phyloP scores from a whole-genome alignment of 2,888 invertebrate species.

The Caenorhabditis auriculariae region DNA sequence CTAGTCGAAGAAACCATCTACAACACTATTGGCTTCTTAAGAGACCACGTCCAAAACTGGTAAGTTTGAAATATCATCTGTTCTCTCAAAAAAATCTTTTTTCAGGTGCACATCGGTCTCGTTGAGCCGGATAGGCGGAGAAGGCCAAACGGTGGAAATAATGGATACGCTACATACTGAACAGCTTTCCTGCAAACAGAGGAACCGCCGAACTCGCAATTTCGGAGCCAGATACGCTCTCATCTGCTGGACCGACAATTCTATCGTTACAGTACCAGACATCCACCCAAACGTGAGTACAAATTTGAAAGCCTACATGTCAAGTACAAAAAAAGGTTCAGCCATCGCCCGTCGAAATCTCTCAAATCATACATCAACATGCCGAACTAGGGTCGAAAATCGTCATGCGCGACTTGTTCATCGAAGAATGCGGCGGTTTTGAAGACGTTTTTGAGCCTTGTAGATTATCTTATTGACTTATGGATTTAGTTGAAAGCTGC shows the following conservation, averaged over 20 bases:
- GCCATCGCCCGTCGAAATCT: too few relatives aligned
- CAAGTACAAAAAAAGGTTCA: too few relatives aligned
- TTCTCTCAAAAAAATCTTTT: too few relatives aligned
- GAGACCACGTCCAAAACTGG: conserved; percentile 45
- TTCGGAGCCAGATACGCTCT: conserved; percentile 30
- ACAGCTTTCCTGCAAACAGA: conserved; percentile 31
- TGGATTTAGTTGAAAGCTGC: conserved; percentile 1
- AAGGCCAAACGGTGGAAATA: conserved; percentile 27
- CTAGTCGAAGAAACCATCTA: conserved; percentile 45
- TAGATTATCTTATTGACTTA: neutral
- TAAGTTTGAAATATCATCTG: too few relatives aligned
- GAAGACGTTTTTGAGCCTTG: conserved; percentile 8
- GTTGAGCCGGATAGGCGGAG: conserved; percentile 37
- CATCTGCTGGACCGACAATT: conserved; percentile 17
- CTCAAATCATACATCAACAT: too few relatives aligned
- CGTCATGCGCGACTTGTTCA: conserved; percentile 31
- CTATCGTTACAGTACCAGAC: conserved; percentile 4
- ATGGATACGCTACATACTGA: conserved; percentile 38
- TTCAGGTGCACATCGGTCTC: too few relatives aligned
- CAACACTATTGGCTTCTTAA: conserved; percentile 43
- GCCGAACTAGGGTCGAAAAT: too few relatives aligned
- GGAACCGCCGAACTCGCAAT: conserved; percentile 34
- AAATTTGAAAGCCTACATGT: too few relatives aligned
- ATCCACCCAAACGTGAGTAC: conserved; percentile 10
- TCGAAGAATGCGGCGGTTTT: conserved; percentile 29